Percentiles rank a stretch among this genome's conserved stretches.
Evolutionary conservation across 2,797 vertebrate genomes (phyloP).

Genomic region (Enteromius viviparus): DNA sequence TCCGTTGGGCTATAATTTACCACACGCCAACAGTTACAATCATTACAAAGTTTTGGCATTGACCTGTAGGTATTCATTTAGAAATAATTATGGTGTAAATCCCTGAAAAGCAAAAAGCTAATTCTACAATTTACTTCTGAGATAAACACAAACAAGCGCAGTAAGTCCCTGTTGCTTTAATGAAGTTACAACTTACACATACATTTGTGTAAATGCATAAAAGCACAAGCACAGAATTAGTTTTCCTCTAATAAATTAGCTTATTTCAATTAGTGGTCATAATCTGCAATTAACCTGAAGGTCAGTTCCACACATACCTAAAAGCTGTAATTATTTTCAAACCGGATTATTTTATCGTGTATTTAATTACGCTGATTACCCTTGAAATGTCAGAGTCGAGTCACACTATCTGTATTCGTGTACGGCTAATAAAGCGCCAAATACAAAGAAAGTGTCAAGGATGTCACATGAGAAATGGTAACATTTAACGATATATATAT

Average conservation of each 20-base stretch:
- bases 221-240: slow-evolving; percentile 66
- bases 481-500: not conserved
- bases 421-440: slow-evolving; percentile 58
- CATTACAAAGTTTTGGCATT: not conserved
- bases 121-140: not conserved
- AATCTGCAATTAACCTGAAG: slow-evolving; percentile 82
- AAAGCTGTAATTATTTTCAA: slow-evolving; percentile 74
- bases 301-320: slow-evolving; percentile 73
- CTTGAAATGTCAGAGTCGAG: slow-evolving; percentile 72
- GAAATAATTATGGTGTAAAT: not conserved
- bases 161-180: slow-evolving; percentile 22
- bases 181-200: slow-evolving; percentile 39
- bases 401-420: slow-evolving; percentile 61
- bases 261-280: slow-evolving; percentile 80
- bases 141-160: not conserved
- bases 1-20: slow-evolving; percentile 12
- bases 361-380: slow-evolving; percentile 79
- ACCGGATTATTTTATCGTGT: slow-evolving; percentile 69
- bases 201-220: slow-evolving; percentile 69
- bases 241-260: slow-evolving; percentile 76
- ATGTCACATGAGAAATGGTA: slow-evolving; percentile 7
- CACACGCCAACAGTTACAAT: not conserved
- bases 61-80: slow-evolving; percentile 17
- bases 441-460: slow-evolving; percentile 32
- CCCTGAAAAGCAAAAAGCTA: not conserved